Evolutionary conservation across 2,888 invertebrate genomes (phyloP), one percentile per base, ranked within the genome.

Genomic region (Apodemia zela): DNA sequence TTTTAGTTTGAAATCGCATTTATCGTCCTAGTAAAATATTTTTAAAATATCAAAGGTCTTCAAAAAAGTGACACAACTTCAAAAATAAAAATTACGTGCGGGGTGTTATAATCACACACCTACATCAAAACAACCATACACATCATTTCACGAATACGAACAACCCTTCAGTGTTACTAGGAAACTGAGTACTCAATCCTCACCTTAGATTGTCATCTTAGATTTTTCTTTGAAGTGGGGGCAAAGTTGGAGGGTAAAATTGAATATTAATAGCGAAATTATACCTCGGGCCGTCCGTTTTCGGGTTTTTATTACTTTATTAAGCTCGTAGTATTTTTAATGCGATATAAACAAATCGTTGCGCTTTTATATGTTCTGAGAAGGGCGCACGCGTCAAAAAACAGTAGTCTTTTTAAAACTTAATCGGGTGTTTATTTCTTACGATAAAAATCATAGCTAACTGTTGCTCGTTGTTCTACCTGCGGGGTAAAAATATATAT

Each of bases 231-330:
- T 90, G 90, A 90, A 91, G 87, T 80, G 74, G 77, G 73, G 80
- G 72, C 73, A 73, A 80, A 83, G 77, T 82, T 85, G 82, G 80
- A 80, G 82, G 85, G 83, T 84, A 82, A 89, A 88, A 90, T 90
- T 89, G 90, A 91, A 91, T 91, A 90, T 91, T 90, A 91, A 91
- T 91, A 89, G 90, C 85, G 77, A 89, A 85, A 89, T 90, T 89
- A 90, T 86, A 82, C 81, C 79, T 77, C 75, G 68, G 71, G 72
- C 67, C 76, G 80, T 78, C 81, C 76, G 75, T 80, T 79, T 80
- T 78, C 65, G 74, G 77, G 79, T 82, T 87, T 89, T 90, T 90
- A 91, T 91, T 85, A 80, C 90, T 90, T 87, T 90, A 90, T 90
- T 89, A 88, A 82, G 77, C 73, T 72, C 70, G 75, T 76, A 75